These are phyloP conservation scores for Malthinus flaveolus DNA, from an alignment of 2,888 invertebrate genomes.

Conservation along the genomic window DNA sequence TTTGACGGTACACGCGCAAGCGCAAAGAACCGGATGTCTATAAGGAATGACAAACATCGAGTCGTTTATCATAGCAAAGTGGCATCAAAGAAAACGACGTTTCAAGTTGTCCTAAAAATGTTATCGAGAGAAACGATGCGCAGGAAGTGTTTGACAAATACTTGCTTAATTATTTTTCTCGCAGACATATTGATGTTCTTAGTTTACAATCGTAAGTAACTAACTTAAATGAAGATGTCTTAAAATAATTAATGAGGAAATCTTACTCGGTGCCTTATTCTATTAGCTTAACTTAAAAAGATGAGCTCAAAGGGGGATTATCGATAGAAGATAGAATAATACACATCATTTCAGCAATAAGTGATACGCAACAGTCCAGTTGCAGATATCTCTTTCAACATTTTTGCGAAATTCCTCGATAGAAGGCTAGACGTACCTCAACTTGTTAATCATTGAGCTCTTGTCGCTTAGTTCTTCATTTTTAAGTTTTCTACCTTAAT, in stretches of 20 bases:
- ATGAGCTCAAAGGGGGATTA: too few species aligned
- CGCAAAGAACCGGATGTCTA: conserved; percentile 48
- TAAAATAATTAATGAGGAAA: conserved; percentile 47
- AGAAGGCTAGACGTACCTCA: too few species aligned
- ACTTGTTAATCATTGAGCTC: too few species aligned
- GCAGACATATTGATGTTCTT: conserved; percentile 50
- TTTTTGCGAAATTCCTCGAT: too few species aligned
- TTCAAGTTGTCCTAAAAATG: conserved; percentile 52
- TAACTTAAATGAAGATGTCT: conserved; percentile 29
- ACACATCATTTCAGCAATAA: too few species aligned
- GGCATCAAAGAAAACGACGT: conserved; percentile 52
- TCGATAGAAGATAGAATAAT: too few species aligned
- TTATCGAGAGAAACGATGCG: conserved; percentile 51
- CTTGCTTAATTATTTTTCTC: conserved; percentile 55
- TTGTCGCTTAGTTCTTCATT: too few species aligned
- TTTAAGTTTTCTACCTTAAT: too few species aligned
- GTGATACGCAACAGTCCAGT: too few species aligned
- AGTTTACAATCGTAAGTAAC: conserved; percentile 30
- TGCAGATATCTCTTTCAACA: too few species aligned
- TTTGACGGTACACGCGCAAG: conserved; percentile 21
- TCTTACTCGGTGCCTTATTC: conserved; percentile 13
- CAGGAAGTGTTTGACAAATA: conserved; percentile 55
- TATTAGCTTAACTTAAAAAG: too few species aligned
- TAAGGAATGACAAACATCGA: conserved; percentile 50
- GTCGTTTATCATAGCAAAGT: conserved; percentile 52